Percentiles rank a stretch among this genome's conserved stretches.
Conservation (phyloP, 1,140 invertebrate species). For the Heliconius hewitsoni region DNA sequence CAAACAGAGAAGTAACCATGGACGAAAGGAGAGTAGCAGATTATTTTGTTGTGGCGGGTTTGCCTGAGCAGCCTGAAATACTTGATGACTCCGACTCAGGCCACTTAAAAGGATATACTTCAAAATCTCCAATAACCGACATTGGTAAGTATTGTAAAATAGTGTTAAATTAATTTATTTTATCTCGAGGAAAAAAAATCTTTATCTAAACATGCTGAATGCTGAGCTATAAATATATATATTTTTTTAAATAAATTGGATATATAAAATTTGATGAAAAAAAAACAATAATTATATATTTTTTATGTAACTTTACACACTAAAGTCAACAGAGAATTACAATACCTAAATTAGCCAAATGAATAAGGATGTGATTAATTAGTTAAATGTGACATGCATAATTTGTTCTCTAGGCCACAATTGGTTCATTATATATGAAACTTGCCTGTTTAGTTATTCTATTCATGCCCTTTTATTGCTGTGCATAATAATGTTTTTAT, state of each 20-base stretch:
- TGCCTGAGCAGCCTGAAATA: constrained; percentile 90
- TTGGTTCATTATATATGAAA: constrained; percentile 39
- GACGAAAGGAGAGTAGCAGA: constrained; percentile 92
- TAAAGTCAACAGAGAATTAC: background rate
- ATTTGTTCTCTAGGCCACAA: constrained; percentile 53
- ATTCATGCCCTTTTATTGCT: constrained; percentile 31
- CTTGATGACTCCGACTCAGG: constrained; percentile 92
- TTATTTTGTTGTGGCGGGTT: constrained; percentile 98
- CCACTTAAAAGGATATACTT: constrained; percentile 86
- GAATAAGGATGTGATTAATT: constrained; percentile 49
- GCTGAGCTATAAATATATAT: background rate
- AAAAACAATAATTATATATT: background rate
- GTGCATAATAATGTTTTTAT: constrained; percentile 34
- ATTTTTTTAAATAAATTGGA: no score
- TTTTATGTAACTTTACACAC: background rate
- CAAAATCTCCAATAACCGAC: constrained; percentile 96
- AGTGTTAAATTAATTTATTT: background rate
- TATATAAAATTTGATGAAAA: background rate
- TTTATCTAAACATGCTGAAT: background rate
- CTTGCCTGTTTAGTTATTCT: constrained; percentile 43
- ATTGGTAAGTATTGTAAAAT: constrained; percentile 74
- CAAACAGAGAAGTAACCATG: constrained; percentile 80
- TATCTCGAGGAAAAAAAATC: background rate
- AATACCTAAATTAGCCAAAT: constrained; percentile 17
- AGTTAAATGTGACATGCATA: constrained; percentile 39